A percentile compares a stretch with the other conserved stretches of the same genome.
phyloP scores from a whole-genome alignment of 2,888 invertebrate species.

The Heterodera filipjevi region DNA sequence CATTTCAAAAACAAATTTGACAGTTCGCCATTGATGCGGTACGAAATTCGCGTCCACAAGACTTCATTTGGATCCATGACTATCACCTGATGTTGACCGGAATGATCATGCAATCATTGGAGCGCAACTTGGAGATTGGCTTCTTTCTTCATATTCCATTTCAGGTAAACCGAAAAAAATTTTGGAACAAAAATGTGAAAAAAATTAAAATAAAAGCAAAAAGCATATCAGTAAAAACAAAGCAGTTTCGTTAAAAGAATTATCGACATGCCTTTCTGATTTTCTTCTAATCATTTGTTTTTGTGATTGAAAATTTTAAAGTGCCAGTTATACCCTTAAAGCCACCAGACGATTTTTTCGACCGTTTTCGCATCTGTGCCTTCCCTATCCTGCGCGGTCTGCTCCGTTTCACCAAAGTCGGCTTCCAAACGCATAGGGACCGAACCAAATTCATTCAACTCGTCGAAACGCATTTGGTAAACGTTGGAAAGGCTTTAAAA shows the following conservation, averaged over 20 bases:
- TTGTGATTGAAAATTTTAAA: neutral
- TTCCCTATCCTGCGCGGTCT: constrained; percentile 85
- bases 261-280: no score
- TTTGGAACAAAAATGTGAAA: neutral
- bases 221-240: no score
- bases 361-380: constrained; percentile 55
- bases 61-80: constrained; percentile 90
- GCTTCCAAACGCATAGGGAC: constrained; percentile 64
- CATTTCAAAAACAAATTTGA: neutral
- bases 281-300: neutral
- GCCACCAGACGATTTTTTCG: constrained; percentile 83
- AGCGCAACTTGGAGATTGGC: constrained; percentile 71
- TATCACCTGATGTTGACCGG: constrained; percentile 91
- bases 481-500: no score
- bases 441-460: constrained; percentile 56
- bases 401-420: constrained; percentile 82
- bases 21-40: constrained; percentile 65
- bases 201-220: no score
- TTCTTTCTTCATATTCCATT: constrained; percentile 94
- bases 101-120: constrained; percentile 81
- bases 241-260: no score
- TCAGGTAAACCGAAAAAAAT: constrained; percentile 68
- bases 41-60: constrained; percentile 67
- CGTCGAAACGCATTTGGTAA: constrained; percentile 52
- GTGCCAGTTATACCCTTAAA: constrained; percentile 79